phyloP scores from a whole-genome alignment of 2,797 vertebrate species.

The Phylloscopus collybita region DNA sequence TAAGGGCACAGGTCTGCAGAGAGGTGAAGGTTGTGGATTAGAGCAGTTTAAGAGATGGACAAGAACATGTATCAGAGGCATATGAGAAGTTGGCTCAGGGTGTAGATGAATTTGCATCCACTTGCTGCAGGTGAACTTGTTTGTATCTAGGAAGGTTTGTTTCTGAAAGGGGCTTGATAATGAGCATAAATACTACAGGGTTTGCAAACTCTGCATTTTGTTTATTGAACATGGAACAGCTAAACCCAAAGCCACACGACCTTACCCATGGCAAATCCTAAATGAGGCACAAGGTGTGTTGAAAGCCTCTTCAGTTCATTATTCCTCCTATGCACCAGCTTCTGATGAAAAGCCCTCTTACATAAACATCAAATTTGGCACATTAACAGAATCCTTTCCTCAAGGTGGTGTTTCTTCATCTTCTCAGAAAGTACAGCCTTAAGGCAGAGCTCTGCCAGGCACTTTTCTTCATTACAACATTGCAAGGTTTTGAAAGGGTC shows the following conservation, averaged over 20 bases:
- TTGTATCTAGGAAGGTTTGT: not conserved
- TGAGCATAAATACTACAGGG: not conserved
- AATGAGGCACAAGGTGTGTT: not conserved
- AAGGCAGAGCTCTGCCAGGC: not conserved
- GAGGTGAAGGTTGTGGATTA: not conserved
- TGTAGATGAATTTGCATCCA: not conserved
- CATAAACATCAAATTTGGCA: not conserved
- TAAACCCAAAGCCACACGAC: not conserved
- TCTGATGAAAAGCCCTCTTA: not conserved
- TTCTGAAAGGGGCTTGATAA: not conserved
- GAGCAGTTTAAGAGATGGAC: not conserved
- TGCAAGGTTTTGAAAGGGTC: conserved; percentile 15
- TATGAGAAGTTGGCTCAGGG: not conserved
- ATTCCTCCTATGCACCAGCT: not conserved
- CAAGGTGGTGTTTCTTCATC: conserved; percentile 34
- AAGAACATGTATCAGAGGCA: not conserved
- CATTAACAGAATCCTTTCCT: not conserved
- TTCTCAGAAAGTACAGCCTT: conserved; percentile 1
- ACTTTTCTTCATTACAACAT: conserved; percentile 11
- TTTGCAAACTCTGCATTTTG: not conserved
- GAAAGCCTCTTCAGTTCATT: not conserved
- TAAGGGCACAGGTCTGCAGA: not conserved
- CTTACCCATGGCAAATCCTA: not conserved
- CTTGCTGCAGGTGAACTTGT: not conserved
- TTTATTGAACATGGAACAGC: not conserved